phyloP scores from a whole-genome alignment of 2,888 invertebrate species.

The Anthoptus insignis region DNA sequence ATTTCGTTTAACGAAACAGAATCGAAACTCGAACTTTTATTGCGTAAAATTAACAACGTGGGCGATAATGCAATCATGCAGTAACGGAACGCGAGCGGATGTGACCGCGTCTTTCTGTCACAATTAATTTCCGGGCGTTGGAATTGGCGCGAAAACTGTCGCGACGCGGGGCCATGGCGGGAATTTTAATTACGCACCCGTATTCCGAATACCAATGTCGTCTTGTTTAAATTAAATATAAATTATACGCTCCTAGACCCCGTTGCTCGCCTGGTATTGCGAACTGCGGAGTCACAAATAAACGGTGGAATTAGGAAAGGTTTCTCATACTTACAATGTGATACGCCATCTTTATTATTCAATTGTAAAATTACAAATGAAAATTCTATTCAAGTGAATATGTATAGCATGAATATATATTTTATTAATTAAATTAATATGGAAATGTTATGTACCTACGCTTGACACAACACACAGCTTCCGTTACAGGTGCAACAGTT shows the following conservation, averaged over 20 bases:
- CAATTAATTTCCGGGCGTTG: conserved; percentile 87
- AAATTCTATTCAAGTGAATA: not conserved
- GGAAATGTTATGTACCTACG: not conserved
- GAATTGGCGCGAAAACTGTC: conserved; percentile 87
- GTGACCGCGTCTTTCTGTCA: conserved; percentile 87
- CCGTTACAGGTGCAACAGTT: conserved; percentile 1
- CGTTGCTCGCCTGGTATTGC: conserved; percentile 78
- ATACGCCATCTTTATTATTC: conserved; percentile 12
- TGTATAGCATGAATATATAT: not conserved
- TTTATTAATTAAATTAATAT: not conserved
- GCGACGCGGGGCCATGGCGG: conserved; percentile 74
- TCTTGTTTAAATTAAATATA: conserved; percentile 86
- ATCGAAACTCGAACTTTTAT: conserved; percentile 40
- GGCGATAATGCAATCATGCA: conserved; percentile 58
- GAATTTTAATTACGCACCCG: conserved; percentile 86
- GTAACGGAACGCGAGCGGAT: conserved; percentile 82
- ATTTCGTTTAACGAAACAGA: conserved; percentile 35
- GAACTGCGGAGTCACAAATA: conserved; percentile 79
- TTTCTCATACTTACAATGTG: conserved; percentile 13
- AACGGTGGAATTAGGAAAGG: conserved; percentile 48
- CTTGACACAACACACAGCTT: not conserved
- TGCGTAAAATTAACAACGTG: conserved; percentile 41
- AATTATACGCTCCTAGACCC: conserved; percentile 85
- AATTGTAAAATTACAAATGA: not conserved
- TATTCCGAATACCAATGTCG: conserved; percentile 85